Evolutionary conservation across 2,888 invertebrate species (phyloP), one percentile per base, ranked within the genome.

Genomic region (Eledona agricola): DNA sequence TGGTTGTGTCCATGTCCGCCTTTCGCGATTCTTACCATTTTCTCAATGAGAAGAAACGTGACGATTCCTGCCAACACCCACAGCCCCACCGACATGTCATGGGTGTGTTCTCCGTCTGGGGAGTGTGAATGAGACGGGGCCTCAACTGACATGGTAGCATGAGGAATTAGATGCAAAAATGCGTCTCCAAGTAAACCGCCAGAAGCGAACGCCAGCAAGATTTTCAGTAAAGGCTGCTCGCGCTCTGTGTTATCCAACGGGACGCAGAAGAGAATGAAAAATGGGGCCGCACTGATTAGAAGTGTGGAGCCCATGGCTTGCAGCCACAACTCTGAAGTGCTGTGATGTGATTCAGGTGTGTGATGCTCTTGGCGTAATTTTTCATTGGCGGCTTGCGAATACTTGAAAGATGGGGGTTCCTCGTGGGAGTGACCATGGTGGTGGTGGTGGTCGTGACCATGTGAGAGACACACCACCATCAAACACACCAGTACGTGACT

Each of bases 101-200:
- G 89, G 0, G 71, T 71, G 69, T 89, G 88, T 47, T 78, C 80
- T 16, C 77, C 80, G 23, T 69, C 72, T 68, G 89, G 84, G 5
- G 77, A 73, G 56, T 74, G 66, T 51, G 62, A 12, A 37, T 72
- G 70, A 2, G 57, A 55, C 45, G 74, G 73, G 5, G 65, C 72
- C 58, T 79, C 70, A 49, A 83, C 81, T 0, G 86, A 83, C 60
- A 80, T 80, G 15, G 88, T 83, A 31, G 99, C 96, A 77, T 99
- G 99, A 1, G 99, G 99, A 71, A 99, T 99, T 58, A 99, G 80
- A 79, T 99, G 99, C 3, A 99, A 82, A 76, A 99, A 99, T 0
- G 99, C 98, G 80, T 99, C 99, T 3, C 99, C 99, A 0, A 99
- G 81, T 6, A 99, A 81, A 29, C 99, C 95, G 26, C 96, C 95